Conservation (phyloP, 2,888 invertebrate species). For the Choristoneura rosaceana region DNA sequence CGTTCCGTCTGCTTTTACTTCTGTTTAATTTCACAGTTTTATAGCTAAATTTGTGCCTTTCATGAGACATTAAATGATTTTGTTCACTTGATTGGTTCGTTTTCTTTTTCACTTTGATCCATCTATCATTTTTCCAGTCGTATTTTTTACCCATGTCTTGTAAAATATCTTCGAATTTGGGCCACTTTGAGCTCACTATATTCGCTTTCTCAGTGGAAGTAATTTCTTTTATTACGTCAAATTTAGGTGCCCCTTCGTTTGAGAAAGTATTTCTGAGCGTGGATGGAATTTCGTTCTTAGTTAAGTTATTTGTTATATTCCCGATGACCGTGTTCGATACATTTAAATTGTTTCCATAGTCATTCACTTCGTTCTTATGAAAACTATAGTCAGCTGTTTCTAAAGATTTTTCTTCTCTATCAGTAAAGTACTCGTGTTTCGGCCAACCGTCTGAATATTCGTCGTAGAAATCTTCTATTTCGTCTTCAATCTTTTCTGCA, state of each 20-base stretch:
- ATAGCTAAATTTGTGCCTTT: conserved; percentile 77
- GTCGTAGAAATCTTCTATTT: conserved; percentile 72
- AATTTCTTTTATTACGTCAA: conserved; percentile 20
- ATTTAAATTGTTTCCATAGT: conserved; percentile 16
- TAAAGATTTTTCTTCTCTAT: conserved; percentile 46
- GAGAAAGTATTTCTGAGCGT: conserved; percentile 3
- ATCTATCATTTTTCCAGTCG: conserved; percentile 81
- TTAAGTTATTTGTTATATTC: conserved; percentile 29
- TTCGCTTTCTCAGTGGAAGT: conserved; percentile 24
- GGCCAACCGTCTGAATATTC: conserved; percentile 66
- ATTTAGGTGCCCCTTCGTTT: conserved; percentile 8
- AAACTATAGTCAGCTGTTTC: conserved; percentile 37
- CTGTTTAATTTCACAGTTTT: conserved; percentile 75
- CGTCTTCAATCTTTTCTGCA: conserved; percentile 74
- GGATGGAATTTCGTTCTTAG: not conserved
- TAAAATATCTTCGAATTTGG: conserved; percentile 77
- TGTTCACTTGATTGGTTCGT: conserved; percentile 51
- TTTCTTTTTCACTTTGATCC: conserved; percentile 78
- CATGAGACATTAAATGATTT: conserved; percentile 59
- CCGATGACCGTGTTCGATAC: not conserved
- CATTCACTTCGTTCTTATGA: conserved; percentile 53
- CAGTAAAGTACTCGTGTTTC: conserved; percentile 57
- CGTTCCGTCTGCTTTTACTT: conserved; percentile 75
- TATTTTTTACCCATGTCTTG: conserved; percentile 73
- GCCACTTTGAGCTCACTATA: conserved; percentile 58